Evolutionary conservation across 2,797 vertebrate genomes (phyloP).

Genomic region (Pachyuromys duprasi): DNA sequence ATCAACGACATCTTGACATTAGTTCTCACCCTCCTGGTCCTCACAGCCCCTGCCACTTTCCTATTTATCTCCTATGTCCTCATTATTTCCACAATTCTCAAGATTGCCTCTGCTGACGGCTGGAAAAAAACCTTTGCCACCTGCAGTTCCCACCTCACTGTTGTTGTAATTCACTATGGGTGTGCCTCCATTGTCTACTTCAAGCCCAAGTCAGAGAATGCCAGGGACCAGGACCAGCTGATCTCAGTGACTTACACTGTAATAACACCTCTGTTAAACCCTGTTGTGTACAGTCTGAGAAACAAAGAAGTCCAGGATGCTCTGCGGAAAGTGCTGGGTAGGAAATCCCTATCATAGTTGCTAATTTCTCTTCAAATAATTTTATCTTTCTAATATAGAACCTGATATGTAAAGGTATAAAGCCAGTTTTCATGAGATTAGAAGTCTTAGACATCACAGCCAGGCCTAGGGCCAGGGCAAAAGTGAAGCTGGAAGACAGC

Average conservation of each 20-base stretch:
- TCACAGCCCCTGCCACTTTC: constrained; percentile 56
- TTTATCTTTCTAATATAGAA: neutral
- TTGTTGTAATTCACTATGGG: neutral
- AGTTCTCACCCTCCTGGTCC: constrained; percentile 53
- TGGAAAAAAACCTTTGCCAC: constrained; percentile 78
- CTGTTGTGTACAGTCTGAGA: constrained; percentile 62
- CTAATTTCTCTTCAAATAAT: neutral
- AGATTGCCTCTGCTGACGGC: constrained; percentile 29
- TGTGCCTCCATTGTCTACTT: constrained; percentile 39
- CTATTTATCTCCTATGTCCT: constrained; percentile 57
- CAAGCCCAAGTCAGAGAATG: constrained; percentile 58
- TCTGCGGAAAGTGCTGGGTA: neutral
- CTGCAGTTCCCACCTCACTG: constrained; percentile 54
- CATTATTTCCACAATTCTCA: constrained; percentile 72
- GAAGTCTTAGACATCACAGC: constrained; percentile 16
- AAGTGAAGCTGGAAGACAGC: neutral
- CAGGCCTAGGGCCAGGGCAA: neutral
- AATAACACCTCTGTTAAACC: constrained; percentile 58
- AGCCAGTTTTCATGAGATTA: neutral
- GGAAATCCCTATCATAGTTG: constrained; percentile 24
- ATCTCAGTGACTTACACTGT: constrained; percentile 52
- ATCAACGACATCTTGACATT: constrained; percentile 47
- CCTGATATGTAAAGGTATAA: neutral
- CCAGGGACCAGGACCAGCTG: constrained; percentile 23
- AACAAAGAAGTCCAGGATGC: constrained; percentile 66